Evolutionary conservation across 2,113 vertebrate species (phyloP).

Genomic region (Canis aureus): DNA sequence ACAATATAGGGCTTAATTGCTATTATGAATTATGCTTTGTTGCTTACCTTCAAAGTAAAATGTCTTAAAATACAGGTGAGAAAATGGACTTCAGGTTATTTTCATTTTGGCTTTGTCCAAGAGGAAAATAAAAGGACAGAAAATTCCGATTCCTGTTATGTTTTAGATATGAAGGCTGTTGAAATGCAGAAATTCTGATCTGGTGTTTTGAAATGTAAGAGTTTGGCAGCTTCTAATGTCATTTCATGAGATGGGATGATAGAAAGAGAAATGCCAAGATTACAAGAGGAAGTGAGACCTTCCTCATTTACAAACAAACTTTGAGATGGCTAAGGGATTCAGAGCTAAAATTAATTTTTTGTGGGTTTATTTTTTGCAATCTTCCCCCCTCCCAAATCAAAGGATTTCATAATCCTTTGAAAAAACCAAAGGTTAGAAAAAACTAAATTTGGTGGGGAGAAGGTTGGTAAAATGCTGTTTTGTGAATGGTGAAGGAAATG

Average conservation of each 20-base stretch:
- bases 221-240: not conserved
- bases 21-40: not conserved
- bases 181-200: not conserved
- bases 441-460: not conserved
- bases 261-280: not conserved
- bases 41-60: conserved; percentile 39
- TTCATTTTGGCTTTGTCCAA: not conserved
- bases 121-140: conserved; percentile 17
- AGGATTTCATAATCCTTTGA: not conserved
- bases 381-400: not conserved
- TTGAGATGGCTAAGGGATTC: not conserved
- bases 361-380: not conserved
- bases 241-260: not conserved
- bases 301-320: not conserved
- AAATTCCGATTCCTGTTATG: not conserved
- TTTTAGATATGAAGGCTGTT: not conserved
- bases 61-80: not conserved
- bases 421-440: conserved; percentile 46
- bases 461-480: not conserved
- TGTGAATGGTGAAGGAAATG: not conserved
- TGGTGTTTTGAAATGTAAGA: not conserved
- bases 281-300: not conserved
- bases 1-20: not conserved
- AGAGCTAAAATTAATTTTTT: not conserved
- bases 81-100: conserved; percentile 32